phyloP scores from a whole-genome alignment of 2,113 vertebrate genomes.

The Zosterops japonicus region DNA sequence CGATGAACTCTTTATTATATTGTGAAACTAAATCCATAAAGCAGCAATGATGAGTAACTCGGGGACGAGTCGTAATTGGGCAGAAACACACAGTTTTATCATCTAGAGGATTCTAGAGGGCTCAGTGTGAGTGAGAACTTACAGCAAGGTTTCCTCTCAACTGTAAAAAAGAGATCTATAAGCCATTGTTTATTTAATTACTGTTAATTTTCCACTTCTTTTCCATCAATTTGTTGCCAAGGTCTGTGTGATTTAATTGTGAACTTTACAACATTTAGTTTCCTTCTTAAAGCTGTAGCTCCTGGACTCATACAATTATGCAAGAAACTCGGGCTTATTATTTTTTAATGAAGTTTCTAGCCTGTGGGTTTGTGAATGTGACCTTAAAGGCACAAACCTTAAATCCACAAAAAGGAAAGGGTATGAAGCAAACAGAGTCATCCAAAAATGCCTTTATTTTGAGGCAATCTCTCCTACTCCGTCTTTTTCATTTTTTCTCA shows the following conservation, averaged over 20 bases:
- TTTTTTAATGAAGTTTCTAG: neutral
- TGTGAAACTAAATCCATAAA: constrained; percentile 63
- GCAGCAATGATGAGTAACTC: constrained; percentile 52
- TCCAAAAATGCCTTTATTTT: neutral
- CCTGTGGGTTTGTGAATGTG: neutral
- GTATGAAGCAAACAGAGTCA: neutral
- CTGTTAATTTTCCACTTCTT: neutral
- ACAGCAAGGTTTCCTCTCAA: neutral
- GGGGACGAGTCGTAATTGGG: neutral
- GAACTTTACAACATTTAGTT: neutral
- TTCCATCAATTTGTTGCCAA: neutral
- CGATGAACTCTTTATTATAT: constrained; percentile 51
- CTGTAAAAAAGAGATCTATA: neutral
- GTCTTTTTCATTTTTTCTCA: accelerated
- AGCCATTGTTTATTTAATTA: constrained; percentile 11
- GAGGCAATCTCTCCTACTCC: neutral
- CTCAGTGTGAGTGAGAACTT: neutral
- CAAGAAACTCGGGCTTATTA: neutral
- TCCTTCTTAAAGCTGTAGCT: constrained; percentile 32
- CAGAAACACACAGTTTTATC: neutral
- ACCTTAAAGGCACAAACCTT: neutral
- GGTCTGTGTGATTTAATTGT: neutral
- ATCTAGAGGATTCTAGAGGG: neutral
- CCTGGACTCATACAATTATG: neutral
- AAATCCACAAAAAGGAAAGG: neutral